Base-by-base conservation (phyloP, 2,797 vertebrate species). In the Vespertilio murinus region DNA sequence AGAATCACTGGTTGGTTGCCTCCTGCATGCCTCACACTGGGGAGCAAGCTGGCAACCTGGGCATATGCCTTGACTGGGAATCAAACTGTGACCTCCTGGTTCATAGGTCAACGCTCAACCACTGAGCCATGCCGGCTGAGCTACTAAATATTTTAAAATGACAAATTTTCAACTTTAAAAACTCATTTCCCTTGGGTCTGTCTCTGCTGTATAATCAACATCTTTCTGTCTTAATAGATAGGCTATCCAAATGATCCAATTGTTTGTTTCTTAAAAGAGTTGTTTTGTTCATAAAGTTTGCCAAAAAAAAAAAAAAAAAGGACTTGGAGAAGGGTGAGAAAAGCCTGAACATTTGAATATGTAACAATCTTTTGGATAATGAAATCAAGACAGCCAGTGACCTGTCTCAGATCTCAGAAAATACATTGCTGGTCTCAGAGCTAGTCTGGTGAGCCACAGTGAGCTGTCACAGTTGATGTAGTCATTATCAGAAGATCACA, bases 401-500 rank as follows among this genome's bases (percentile, higher is more conserved):
- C 78, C 89, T 59, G 25, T 71, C 93, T 97, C 96, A 85, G 13
- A 96, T 94, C 90, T 97, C 87, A 77, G 95, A 96, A 96, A 94
- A 93, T 73, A 69, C 69, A 95, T 94, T 91, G 88, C 77, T 90
- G 84, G 95, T 90, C 97, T 97, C 96, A 96, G 96, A 94, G 95
- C 92, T 38, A 81, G 42, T 93, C 96, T 96, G 73, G 94, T 88
- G 88, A 97, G 52, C 86, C 91, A 91, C 65, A 95, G 79, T 88
- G 90, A 97, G 91, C 96, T 97, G 93, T 96, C 96, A 96, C 56
- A 85, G 45, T 10, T 87, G 89, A 97, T 88, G 91, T 8, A 96
- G 96, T 94, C 80, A 95, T 95, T 97, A 94, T 95, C 81, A 95
- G 79, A 96, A 97, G 95, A 97, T 96, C 95, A 97, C 25, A 97